phyloP scores from a whole-genome alignment of 2,113 vertebrate genomes.

The Sylvilagus bachmani region DNA sequence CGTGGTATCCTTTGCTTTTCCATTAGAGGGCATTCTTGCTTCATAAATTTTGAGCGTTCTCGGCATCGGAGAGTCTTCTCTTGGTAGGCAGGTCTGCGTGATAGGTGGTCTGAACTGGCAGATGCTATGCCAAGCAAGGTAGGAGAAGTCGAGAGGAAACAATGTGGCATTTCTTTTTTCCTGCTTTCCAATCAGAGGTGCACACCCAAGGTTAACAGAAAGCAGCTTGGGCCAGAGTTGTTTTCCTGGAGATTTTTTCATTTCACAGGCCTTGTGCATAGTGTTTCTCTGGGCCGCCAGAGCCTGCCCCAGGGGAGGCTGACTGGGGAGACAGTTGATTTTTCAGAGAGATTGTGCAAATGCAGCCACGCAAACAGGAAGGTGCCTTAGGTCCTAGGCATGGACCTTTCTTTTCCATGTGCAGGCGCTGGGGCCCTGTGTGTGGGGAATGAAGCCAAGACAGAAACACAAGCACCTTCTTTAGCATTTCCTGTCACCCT shows the following conservation, averaged over 20 bases:
- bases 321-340: slow-evolving; percentile 76
- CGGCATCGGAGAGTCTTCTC: slow-evolving; percentile 74
- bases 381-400: slow-evolving; percentile 69
- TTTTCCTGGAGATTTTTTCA: slow-evolving; percentile 70
- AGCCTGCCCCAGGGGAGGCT: slow-evolving; percentile 27
- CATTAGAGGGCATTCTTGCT: slow-evolving; percentile 87
- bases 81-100: slow-evolving; percentile 82
- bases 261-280: slow-evolving; percentile 77
- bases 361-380: slow-evolving; percentile 80
- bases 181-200: slow-evolving; percentile 78
- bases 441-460: not conserved
- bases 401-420: slow-evolving; percentile 41
- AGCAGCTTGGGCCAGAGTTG: slow-evolving; percentile 73
- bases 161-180: slow-evolving; percentile 87
- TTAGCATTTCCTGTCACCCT: not conserved
- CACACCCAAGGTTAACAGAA: slow-evolving; percentile 84
- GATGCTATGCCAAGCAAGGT: slow-evolving; percentile 81
- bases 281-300: slow-evolving; percentile 55
- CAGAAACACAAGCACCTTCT: not conserved
- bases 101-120: slow-evolving; percentile 87
- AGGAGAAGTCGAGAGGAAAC: slow-evolving; percentile 85
- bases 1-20: not conserved
- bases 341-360: slow-evolving; percentile 72
- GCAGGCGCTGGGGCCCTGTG: slow-evolving; percentile 20
- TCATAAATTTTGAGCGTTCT: slow-evolving; percentile 67